These are phyloP conservation scores for Neoaliturus tenellus DNA, from an alignment of 2,888 invertebrate species.

Conservation along the genomic window DNA sequence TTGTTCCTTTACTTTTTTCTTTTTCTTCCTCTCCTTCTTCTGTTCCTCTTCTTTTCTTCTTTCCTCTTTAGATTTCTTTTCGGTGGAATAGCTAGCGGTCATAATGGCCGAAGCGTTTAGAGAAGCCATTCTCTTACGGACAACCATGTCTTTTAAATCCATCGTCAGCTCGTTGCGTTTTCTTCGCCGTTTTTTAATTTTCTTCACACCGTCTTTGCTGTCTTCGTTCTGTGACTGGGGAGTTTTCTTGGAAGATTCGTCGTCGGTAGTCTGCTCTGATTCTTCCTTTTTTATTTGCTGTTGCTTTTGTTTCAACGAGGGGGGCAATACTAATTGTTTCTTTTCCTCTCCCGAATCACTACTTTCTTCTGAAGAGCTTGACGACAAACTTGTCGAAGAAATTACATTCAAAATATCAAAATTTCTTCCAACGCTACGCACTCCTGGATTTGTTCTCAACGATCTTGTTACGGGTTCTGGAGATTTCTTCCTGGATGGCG, in stretches of 20 bases:
- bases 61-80: constrained; percentile 82
- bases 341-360: constrained; percentile 70
- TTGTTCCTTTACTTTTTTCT: constrained; percentile 59
- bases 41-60: constrained; percentile 61
- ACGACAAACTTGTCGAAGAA: constrained; percentile 72
- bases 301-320: constrained; percentile 65
- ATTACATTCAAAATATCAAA: constrained; percentile 88
- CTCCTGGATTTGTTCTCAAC: constrained; percentile 83
- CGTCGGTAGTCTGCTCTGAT: constrained; percentile 69
- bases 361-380: constrained; percentile 61
- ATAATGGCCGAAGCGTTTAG: constrained; percentile 93
- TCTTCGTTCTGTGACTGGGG: constrained; percentile 61
- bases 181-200: constrained; percentile 73
- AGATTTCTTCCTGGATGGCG: constrained; percentile 61
- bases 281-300: constrained; percentile 69
- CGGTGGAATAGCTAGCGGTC: constrained; percentile 88
- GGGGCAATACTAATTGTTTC: constrained; percentile 55
- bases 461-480: constrained; percentile 72
- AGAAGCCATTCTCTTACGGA: constrained; percentile 93
- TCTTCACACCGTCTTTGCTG: constrained; percentile 67
- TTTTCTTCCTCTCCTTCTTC: constrained; percentile 51
- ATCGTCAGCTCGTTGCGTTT: constrained; percentile 80
- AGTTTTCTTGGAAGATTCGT: constrained; percentile 70
- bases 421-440: constrained; percentile 86
- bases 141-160: constrained; percentile 92